Conservation (phyloP, 2,797 vertebrate species). For the Pangasius macronema region DNA sequence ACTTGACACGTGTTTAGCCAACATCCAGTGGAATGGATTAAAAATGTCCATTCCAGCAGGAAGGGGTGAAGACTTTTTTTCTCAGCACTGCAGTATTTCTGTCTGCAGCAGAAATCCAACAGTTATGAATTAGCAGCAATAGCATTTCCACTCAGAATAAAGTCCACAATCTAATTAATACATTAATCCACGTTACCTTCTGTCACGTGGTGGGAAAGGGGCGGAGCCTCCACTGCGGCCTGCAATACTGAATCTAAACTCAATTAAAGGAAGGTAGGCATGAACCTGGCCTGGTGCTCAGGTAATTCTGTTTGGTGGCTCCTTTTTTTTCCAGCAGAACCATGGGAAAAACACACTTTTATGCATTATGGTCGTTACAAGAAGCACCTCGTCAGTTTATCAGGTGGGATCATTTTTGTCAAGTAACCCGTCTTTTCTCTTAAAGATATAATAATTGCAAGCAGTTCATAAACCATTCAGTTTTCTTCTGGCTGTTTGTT, state of each 20-base stretch:
- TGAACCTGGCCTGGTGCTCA: background rate
- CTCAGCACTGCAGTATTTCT: background rate
- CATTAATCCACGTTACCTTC: background rate
- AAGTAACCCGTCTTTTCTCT: background rate
- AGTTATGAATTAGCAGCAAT: background rate
- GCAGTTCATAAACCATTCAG: background rate
- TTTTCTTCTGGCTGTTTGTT: background rate
- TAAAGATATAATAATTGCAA: background rate
- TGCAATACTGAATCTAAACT: background rate
- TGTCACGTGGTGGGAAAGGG: background rate
- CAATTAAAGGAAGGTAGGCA: background rate
- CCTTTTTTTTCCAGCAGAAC: no score
- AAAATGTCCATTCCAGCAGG: background rate
- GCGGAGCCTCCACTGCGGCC: background rate
- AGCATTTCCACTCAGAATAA: background rate
- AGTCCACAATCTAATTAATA: background rate
- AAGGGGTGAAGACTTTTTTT: background rate
- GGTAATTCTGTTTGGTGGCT: background rate
- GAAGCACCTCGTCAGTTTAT: conserved; percentile 80
- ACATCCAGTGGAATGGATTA: background rate
- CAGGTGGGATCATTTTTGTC: conserved; percentile 65
- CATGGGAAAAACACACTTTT: conserved; percentile 75
- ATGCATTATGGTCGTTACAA: conserved; percentile 77
- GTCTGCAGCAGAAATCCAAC: background rate
- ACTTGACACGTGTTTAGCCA: background rate